Conservation (phyloP, 2,797 vertebrate species). For the Acestrorhynchus altus region DNA sequence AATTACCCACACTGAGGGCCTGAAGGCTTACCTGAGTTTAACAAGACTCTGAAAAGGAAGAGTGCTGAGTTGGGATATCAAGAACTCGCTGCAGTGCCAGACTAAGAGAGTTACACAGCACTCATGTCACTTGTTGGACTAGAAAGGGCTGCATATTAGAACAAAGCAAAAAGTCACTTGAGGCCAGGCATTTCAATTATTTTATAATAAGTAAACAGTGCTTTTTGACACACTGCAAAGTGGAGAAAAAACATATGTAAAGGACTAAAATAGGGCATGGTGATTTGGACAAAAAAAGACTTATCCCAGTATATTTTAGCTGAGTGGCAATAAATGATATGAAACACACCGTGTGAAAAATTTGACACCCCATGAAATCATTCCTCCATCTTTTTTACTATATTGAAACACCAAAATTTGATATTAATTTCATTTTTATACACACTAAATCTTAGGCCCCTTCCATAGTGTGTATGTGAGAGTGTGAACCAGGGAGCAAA, state of each 20-base stretch:
- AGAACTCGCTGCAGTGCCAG: slow-evolving; percentile 30
- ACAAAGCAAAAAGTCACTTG: background rate
- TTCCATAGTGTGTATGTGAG: too few relatives aligned
- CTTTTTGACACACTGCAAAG: background rate
- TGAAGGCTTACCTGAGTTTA: slow-evolving; percentile 56
- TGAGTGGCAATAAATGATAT: too few relatives aligned
- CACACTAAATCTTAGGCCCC: too few relatives aligned
- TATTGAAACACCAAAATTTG: too few relatives aligned
- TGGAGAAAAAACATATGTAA: background rate
- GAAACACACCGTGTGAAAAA: too few relatives aligned
- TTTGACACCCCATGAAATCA: too few relatives aligned
- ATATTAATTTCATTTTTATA: too few relatives aligned
- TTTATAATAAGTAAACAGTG: background rate
- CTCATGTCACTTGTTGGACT: slow-evolving; percentile 33
- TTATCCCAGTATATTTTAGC: too few relatives aligned
- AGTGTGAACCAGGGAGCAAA: too few relatives aligned
- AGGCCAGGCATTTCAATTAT: background rate
- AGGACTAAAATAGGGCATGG: too few relatives aligned
- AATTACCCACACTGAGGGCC: slow-evolving; percentile 46
- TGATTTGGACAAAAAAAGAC: too few relatives aligned
- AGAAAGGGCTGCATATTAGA: slow-evolving; percentile 40
- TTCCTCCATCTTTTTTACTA: too few relatives aligned
- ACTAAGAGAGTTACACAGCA: slow-evolving; percentile 32
- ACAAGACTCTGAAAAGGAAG: slow-evolving; percentile 43
- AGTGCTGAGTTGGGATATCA: slow-evolving; percentile 36